Base-by-base conservation (phyloP, 2,113 vertebrate genomes). In the Rhea pennata region DNA sequence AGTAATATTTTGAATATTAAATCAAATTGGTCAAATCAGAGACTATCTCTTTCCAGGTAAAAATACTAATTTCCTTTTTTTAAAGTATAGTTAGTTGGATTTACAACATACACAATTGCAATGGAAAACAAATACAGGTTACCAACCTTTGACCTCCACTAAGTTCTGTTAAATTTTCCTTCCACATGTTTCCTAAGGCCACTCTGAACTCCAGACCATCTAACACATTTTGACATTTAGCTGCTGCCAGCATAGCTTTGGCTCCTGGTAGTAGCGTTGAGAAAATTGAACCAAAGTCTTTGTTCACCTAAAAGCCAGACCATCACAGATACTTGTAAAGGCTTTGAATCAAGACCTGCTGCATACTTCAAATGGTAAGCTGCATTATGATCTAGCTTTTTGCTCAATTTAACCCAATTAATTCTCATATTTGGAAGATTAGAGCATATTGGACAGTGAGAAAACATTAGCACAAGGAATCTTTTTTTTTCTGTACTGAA, bases 251-350 rank as follows among this genome's bases (percentile, higher is more conserved):
- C 93, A 96, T 98, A 44, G 99, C 99, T 79, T 97, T 99, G 78
- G 99, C 98, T 61, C 99, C 99, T 7, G 99, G 99, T 59, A 99
- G 96, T 83, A 99, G 98, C 1, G 97, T 99, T 85, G 99, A 99
- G 97, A 99, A 99, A 93, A 99, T 99, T 24, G 99, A 99, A 48
- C 99, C 98, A 80, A 99, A 99, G 96, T 99, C 99, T 92, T 98
- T 98, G 97, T 99, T 99, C 33, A 99, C 99, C 99, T 99, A 48
- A 33, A 96, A 96, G 48, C 70, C 83, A 79, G 62, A 83, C 65
- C 56, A 88, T 15, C 46, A 80, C 19, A 78, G 65, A 88, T 20
- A 12, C 7, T 64, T n/a, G 33, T 33, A 67, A 1, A 0, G 72
- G 27, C 53, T 61, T 75, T 72, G 36, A 76, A 71, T 75, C 23